phyloP scores from a whole-genome alignment of 2,797 vertebrate species.

The Petrocephalus schoutedeni region DNA sequence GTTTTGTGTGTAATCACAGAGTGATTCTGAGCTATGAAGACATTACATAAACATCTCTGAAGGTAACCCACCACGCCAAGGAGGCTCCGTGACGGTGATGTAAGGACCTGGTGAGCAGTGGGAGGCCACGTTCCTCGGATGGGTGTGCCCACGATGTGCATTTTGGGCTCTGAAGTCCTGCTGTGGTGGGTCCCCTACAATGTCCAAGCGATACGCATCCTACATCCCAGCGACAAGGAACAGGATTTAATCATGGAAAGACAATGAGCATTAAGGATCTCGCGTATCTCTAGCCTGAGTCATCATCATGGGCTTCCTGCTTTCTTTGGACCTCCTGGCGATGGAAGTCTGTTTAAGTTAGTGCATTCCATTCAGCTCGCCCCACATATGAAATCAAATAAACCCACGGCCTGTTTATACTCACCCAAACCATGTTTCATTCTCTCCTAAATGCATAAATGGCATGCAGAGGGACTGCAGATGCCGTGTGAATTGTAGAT shows the following conservation, averaged over 20 bases:
- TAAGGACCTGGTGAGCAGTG: not conserved
- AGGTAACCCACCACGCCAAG: not conserved
- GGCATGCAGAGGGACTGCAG: not conserved
- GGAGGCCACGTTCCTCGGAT: not conserved
- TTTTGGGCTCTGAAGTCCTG: not conserved
- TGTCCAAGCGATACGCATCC: not conserved
- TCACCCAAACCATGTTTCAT: not conserved
- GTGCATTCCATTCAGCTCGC: not conserved
- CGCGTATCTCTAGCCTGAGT: not conserved
- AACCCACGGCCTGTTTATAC: slow-evolving; percentile 8
- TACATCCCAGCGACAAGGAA: not conserved
- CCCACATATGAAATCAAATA: slow-evolving; percentile 23
- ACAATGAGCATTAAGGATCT: not conserved
- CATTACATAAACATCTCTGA: not conserved
- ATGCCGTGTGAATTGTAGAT: not conserved
- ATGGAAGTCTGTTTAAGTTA: not conserved
- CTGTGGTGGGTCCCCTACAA: not conserved
- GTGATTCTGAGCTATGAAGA: not conserved
- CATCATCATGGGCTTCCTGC: not conserved
- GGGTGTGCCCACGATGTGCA: not conserved
- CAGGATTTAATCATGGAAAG: not conserved
- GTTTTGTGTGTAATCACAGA: not conserved
- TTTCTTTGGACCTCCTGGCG: not conserved
- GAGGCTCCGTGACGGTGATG: not conserved
- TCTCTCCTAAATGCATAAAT: not conserved